phyloP scores from a whole-genome alignment of 30 jellyfish, hydroid and myxozoan species.

The Sanderia malayensis region DNA sequence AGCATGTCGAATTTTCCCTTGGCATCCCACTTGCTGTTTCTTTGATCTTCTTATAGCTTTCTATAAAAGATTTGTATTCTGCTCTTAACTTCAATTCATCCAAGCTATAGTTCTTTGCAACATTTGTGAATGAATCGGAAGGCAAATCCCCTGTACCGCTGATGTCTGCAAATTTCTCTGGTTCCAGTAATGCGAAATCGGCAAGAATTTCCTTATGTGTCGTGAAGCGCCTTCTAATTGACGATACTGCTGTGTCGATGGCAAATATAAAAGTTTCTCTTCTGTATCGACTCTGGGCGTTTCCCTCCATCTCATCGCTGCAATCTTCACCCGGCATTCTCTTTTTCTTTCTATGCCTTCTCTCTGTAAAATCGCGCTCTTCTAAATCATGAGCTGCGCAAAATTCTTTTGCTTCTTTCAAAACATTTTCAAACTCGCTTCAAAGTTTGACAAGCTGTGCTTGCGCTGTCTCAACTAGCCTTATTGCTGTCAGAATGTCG shows the following conservation, averaged over 20 bases:
- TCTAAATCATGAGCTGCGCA: constrained; percentile 19
- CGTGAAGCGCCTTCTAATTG: constrained; percentile 39
- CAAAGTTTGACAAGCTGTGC: constrained; percentile 21
- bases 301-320: constrained; percentile 34
- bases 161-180: constrained; percentile 38
- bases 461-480: constrained; percentile 51
- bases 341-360: constrained; percentile 20
- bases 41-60: constrained; percentile 21
- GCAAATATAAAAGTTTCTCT: constrained; percentile 46
- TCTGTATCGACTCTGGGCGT: constrained; percentile 8
- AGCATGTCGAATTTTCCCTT: too few relatives aligned
- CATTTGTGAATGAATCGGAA: constrained; percentile 12
- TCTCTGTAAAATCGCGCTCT: constrained; percentile 20
- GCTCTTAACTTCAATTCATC: constrained; percentile 15
- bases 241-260: constrained; percentile 48
- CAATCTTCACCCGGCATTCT: constrained; percentile 27
- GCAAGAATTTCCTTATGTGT: constrained; percentile 21
- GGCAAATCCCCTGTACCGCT: neutral
- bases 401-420: constrained; percentile 17
- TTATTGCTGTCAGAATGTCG: constrained; percentile 43
- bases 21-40: too few relatives aligned
- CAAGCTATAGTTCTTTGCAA: constrained; percentile 36
- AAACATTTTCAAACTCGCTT: constrained; percentile 4
- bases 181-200: constrained; percentile 53
- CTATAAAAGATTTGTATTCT: constrained; percentile 39